phyloP scores from a whole-genome alignment of 23 tunicate species.

The Trididemnum clinides region DNA sequence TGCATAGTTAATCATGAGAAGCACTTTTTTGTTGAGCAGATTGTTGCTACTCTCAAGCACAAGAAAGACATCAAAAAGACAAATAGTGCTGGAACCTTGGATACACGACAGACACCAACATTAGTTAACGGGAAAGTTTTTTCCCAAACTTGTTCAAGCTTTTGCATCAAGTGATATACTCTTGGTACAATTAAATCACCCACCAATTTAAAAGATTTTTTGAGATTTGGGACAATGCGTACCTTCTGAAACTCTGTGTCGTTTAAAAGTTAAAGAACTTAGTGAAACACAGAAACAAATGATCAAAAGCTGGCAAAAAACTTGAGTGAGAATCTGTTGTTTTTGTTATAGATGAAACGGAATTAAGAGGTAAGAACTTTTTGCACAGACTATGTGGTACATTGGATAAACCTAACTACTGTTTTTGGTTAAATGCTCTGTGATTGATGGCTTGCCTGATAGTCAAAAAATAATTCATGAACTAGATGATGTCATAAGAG shows the following conservation, averaged over 20 bases:
- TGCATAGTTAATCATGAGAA: conserved; percentile 38
- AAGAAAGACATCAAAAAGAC: conserved; percentile 23
- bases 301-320: too few relatives aligned
- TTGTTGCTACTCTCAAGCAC: conserved; percentile 29
- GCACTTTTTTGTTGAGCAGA: conserved; percentile 32
- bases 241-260: conserved; percentile 29
- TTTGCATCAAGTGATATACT: conserved; percentile 40
- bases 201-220: conserved; percentile 18
- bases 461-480: conserved; percentile 30
- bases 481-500: conserved; percentile 26
- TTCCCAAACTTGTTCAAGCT: conserved; percentile 26
- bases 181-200: conserved; percentile 16
- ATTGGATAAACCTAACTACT: conserved; percentile 14
- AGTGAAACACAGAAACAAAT: conserved; percentile 10
- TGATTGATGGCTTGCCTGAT: conserved; percentile 7
- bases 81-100: background rate
- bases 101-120: background rate
- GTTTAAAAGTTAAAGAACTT: background rate
- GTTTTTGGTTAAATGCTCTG: conserved; percentile 37
- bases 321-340: too few relatives aligned
- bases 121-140: conserved; percentile 2
- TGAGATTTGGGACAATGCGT: conserved; percentile 19
- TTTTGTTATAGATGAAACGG: too few relatives aligned
- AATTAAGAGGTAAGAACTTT: conserved; percentile 33
- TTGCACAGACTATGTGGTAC: conserved; percentile 32